A percentile compares a stretch with the other conserved stretches of the same genome.
Conservation (phyloP, 2,888 invertebrate genomes). For the Mesoligia furuncula region DNA sequence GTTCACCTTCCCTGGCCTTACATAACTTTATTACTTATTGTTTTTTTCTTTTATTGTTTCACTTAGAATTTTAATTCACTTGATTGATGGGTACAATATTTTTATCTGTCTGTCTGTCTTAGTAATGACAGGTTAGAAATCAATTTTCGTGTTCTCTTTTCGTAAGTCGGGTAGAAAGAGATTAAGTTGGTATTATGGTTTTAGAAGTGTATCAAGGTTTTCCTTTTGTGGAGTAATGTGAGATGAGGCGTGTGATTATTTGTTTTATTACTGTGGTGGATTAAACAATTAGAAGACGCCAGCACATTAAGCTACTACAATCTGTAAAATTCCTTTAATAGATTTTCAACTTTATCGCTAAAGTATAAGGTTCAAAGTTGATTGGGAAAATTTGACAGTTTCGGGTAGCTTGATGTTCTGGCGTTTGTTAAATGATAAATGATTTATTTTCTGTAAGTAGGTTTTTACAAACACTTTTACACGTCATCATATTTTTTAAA, state of each 20-base stretch:
- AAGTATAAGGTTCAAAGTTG: too few species aligned
- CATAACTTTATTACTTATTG: slow-evolving; percentile 29
- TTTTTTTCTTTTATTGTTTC: slow-evolving; percentile 34
- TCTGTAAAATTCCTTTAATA: too few species aligned
- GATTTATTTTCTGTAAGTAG: too few species aligned
- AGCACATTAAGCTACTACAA: too few species aligned
- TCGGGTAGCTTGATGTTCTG: too few species aligned
- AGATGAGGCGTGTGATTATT: slow-evolving; percentile 9
- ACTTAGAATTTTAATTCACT: slow-evolving; percentile 28
- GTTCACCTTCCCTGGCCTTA: slow-evolving; percentile 29
- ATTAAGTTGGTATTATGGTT: slow-evolving; percentile 16
- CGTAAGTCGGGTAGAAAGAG: slow-evolving; percentile 26
- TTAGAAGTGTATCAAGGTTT: slow-evolving; percentile 28
- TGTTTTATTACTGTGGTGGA: slow-evolving; percentile 2
- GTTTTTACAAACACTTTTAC: too few species aligned
- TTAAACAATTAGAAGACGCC: background rate
- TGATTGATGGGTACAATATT: slow-evolving; percentile 49
- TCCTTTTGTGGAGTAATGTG: background rate
- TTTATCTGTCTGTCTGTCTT: slow-evolving; percentile 44
- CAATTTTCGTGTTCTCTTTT: slow-evolving; percentile 36
- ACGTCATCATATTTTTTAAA: too few species aligned
- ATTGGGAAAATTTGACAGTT: too few species aligned
- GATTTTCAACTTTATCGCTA: too few species aligned
- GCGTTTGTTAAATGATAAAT: too few species aligned
- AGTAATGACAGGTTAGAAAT: slow-evolving; percentile 52